These are phyloP conservation scores for Solenopsis fugax DNA, from an alignment of 1,140 invertebrate genomes.

Conservation along the genomic window DNA sequence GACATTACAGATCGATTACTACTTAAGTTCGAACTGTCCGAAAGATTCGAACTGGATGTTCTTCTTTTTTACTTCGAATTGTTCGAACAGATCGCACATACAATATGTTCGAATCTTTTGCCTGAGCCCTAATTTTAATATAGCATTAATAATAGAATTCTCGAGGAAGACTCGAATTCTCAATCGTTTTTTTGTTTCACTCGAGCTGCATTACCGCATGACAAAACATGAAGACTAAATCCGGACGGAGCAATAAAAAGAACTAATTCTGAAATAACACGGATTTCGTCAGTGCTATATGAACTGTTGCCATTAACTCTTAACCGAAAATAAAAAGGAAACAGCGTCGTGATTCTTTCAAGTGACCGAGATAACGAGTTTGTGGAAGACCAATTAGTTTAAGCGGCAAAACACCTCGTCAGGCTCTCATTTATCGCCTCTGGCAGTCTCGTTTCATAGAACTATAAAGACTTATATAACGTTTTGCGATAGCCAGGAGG, in stretches of 20 bases:
- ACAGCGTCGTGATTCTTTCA: conserved; percentile 11
- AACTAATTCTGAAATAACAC: not conserved
- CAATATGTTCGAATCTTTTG: too few species aligned
- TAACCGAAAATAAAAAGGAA: conserved; percentile 13
- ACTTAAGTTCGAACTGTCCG: too few species aligned
- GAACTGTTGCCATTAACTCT: not conserved
- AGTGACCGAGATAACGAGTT: conserved; percentile 43
- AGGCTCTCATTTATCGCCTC: conserved; percentile 39
- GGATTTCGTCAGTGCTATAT: not conserved
- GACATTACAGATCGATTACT: too few species aligned
- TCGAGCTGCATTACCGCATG: conserved; percentile 10
- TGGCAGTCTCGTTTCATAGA: conserved; percentile 5
- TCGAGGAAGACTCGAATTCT: not conserved
- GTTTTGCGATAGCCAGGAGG: too few species aligned
- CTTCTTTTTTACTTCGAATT: too few species aligned
- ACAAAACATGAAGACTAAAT: not conserved
- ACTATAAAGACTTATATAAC: not conserved
- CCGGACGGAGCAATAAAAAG: conserved; percentile 10
- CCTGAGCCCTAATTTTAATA: too few species aligned
- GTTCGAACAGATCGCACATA: too few species aligned
- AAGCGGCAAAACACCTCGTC: conserved; percentile 33
- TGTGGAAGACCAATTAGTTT: conserved; percentile 19
- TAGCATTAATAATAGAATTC: not conserved
- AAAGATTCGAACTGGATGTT: too few species aligned
- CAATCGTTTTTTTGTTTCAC: conserved; percentile 6